Conservation (phyloP, 2,888 invertebrate genomes). For the Imbricaverruca yamaguchii region DNA sequence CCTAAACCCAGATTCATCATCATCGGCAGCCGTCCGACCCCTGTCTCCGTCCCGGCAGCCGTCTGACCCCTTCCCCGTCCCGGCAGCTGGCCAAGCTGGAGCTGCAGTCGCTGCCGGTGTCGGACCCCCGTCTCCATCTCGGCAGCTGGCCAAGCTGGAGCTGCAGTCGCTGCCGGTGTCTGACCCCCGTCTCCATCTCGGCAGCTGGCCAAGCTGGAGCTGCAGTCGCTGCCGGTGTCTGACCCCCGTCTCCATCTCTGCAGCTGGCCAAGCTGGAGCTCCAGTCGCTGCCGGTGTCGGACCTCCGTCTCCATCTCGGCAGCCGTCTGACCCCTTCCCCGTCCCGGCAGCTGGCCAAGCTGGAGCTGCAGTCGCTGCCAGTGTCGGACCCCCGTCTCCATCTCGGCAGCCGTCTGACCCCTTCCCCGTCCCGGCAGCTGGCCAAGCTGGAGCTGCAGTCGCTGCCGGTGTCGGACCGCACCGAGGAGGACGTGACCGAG, state of each 20-base stretch:
- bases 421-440: constrained; percentile 38
- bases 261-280: constrained; percentile 52
- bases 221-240: constrained; percentile 59
- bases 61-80: no score
- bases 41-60: no score
- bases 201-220: constrained; percentile 57
- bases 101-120: no score
- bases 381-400: no score
- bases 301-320: constrained; percentile 39
- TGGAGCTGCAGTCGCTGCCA: no score
- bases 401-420: neutral
- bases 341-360: neutral
- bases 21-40: no score
- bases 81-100: no score
- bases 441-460: constrained; percentile 54
- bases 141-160: constrained; percentile 49
- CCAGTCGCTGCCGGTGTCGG: constrained; percentile 49
- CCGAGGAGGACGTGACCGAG: constrained; percentile 45
- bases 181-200: constrained; percentile 46
- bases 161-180: constrained; percentile 52
- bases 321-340: no score
- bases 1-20: no score
- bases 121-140: neutral
- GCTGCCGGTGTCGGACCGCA: constrained; percentile 44
- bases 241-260: no score